These are phyloP conservation scores for Pachliopta kotzebuea DNA, from an alignment of 2,888 invertebrate species.

Conservation along the genomic window DNA sequence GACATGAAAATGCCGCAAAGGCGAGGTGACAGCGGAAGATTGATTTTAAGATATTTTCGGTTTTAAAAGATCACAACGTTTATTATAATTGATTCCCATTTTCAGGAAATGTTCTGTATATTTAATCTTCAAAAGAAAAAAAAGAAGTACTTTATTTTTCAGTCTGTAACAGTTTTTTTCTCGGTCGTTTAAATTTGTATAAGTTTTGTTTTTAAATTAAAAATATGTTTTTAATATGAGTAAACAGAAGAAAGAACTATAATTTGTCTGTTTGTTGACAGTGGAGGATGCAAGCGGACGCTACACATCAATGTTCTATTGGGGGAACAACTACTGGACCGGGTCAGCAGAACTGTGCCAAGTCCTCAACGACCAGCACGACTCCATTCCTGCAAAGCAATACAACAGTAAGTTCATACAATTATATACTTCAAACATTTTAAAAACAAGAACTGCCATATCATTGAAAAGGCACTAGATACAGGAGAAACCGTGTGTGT, in stretches of 20 bases:
- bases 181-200: too few relatives aligned
- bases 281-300: conserved; percentile 85
- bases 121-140: too few relatives aligned
- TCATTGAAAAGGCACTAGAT: too few relatives aligned
- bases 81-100: too few relatives aligned
- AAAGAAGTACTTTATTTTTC: too few relatives aligned
- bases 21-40: conserved; percentile 6
- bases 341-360: conserved; percentile 87
- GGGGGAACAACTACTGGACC: conserved; percentile 91
- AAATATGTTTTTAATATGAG: too few relatives aligned
- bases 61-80: too few relatives aligned
- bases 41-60: neutral
- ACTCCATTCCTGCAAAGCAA: conserved; percentile 40
- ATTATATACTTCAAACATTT: neutral
- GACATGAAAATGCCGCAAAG: conserved; percentile 17
- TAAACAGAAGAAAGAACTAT: neutral
- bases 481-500: too few relatives aligned
- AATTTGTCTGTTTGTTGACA: conserved; percentile 36
- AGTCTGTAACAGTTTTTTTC: too few relatives aligned
- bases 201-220: too few relatives aligned
- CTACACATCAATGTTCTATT: conserved; percentile 89
- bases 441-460: too few relatives aligned
- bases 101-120: too few relatives aligned
- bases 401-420: conserved; percentile 53
- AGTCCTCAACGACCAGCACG: conserved; percentile 76